A percentile compares a stretch with the other conserved stretches of the same genome.
These are phyloP conservation scores for Hippopotamus amphibius DNA, from an alignment of 2,113 vertebrate species.

Conservation along the genomic window DNA sequence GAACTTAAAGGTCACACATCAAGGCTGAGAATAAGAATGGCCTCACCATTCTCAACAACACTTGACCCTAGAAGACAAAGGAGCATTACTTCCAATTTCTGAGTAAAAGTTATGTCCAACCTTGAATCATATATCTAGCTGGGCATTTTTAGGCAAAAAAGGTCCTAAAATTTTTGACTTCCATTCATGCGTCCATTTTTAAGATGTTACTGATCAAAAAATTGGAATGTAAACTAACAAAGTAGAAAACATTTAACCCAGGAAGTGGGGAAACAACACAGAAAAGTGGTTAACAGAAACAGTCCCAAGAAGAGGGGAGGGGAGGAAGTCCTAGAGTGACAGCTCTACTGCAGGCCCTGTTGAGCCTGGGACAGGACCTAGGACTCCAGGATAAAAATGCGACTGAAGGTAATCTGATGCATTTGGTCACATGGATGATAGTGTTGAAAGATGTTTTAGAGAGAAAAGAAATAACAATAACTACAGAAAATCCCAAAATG, in stretches of 20 bases:
- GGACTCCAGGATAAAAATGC: neutral
- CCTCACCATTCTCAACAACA: neutral
- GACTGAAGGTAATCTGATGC: neutral
- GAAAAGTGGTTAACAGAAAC: neutral
- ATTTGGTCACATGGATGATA: neutral
- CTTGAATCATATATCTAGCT: neutral
- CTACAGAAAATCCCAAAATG: neutral
- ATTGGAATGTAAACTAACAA: neutral
- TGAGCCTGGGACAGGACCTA: neutral
- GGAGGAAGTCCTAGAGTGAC: neutral
- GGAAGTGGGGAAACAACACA: neutral
- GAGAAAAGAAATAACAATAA: neutral
- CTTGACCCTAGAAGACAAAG: neutral
- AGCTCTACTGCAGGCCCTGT: neutral
- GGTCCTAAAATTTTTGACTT: neutral
- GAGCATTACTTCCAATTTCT: neutral
- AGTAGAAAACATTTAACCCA: neutral
- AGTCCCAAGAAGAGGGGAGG: neutral
- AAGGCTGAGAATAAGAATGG: neutral
- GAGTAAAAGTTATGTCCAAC: neutral
- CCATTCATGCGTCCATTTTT: neutral
- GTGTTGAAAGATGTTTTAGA: neutral
- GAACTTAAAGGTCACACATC: neutral
- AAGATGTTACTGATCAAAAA: neutral
- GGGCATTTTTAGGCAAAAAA: slow-evolving; percentile 11